These are phyloP conservation scores for Reinhardtius hippoglossoides DNA, from an alignment of 2,113 vertebrate genomes.

Conservation along the genomic window DNA sequence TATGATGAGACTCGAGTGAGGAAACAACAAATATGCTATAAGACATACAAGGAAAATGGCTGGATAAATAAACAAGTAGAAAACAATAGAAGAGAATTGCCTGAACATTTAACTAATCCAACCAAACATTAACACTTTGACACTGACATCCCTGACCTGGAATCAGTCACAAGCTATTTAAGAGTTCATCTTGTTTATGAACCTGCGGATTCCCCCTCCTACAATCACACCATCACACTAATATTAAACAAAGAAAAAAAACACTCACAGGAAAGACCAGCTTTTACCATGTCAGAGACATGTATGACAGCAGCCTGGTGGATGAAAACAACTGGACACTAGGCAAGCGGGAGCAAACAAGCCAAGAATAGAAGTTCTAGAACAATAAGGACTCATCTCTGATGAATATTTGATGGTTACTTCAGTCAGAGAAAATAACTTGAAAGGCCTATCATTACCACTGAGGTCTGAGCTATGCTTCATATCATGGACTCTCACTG, in stretches of 20 bases:
- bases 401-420: not conserved
- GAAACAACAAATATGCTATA: not conserved
- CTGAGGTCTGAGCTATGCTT: not conserved
- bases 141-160: too few relatives aligned
- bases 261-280: not conserved
- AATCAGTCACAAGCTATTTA: too few relatives aligned
- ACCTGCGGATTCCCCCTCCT: not conserved
- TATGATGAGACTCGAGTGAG: constrained; percentile 10
- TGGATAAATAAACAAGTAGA: not conserved
- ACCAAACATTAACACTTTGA: too few relatives aligned
- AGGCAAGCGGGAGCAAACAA: not conserved
- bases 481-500: too few relatives aligned
- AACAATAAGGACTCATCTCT: not conserved
- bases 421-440: not conserved
- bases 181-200: not conserved
- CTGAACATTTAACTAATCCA: not conserved
- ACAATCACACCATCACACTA: not conserved
- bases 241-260: not conserved
- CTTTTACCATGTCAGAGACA: not conserved
- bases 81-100: not conserved
- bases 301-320: not conserved
- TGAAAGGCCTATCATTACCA: not conserved
- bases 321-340: not conserved
- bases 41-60: constrained; percentile 1
- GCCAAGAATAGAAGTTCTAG: not conserved